Conservation (phyloP, 2,113 vertebrate genomes). For the Euleptes europaea region DNA sequence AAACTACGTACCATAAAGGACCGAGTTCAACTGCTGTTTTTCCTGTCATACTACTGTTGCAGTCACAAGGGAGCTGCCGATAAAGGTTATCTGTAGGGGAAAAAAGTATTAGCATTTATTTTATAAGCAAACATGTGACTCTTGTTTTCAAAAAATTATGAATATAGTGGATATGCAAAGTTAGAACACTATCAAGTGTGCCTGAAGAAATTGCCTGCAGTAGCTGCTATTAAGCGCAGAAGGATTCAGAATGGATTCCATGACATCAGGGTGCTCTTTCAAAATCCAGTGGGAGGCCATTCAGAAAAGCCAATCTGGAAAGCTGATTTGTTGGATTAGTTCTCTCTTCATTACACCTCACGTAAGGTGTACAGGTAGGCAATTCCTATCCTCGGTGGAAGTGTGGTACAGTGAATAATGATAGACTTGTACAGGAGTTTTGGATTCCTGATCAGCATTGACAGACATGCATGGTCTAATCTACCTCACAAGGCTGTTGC, state of each 20-base stretch:
- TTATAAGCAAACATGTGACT: background rate
- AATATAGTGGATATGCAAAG: background rate
- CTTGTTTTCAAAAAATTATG: background rate
- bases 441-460: background rate
- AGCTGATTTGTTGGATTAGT: background rate
- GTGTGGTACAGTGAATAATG: background rate
- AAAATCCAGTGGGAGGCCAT: background rate
- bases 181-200: background rate
- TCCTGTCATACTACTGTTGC: conserved; percentile 92
- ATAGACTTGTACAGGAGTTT: background rate
- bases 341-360: background rate
- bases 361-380: background rate
- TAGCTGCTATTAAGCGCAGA: background rate
- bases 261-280: background rate
- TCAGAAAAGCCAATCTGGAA: background rate
- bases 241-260: background rate
- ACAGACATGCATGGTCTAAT: background rate
- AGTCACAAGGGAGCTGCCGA: conserved; percentile 89
- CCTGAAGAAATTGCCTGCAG: background rate
- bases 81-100: conserved; percentile 82
- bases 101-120: background rate
- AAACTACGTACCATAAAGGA: conserved; percentile 86
- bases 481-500: background rate
- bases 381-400: background rate
- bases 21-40: conserved; percentile 93